These are phyloP conservation scores for Erynnis tages DNA, from an alignment of 2,888 invertebrate species.

Conservation along the genomic window DNA sequence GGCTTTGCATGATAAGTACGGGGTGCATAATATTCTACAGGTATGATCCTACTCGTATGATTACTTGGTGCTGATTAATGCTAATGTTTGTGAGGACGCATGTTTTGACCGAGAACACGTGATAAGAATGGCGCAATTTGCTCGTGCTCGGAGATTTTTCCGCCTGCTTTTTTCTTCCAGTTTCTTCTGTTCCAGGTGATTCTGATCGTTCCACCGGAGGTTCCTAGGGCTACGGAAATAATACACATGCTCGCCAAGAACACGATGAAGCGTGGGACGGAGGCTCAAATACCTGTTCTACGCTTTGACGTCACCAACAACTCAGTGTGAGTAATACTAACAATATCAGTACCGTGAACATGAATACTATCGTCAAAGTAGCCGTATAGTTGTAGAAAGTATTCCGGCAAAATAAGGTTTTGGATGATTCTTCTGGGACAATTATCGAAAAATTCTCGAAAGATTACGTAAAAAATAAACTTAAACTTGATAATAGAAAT, in stretches of 20 bases:
- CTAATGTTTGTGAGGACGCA: too few relatives aligned
- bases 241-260: conserved; percentile 54
- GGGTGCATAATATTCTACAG: conserved; percentile 65
- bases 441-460: too few relatives aligned
- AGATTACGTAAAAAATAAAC: not conserved
- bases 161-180: not conserved
- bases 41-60: conserved; percentile 39
- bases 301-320: conserved; percentile 63
- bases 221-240: conserved; percentile 49
- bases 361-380: too few relatives aligned
- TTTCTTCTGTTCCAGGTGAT: conserved; percentile 49
- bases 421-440: too few relatives aligned
- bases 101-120: too few relatives aligned
- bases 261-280: conserved; percentile 59
- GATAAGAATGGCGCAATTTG: too few relatives aligned
- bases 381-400: too few relatives aligned
- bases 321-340: conserved; percentile 50
- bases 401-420: too few relatives aligned
- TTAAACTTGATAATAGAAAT: not conserved
- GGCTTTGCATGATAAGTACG: conserved; percentile 63
- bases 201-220: conserved; percentile 57
- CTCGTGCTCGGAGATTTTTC: too few relatives aligned
- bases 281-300: conserved; percentile 55
- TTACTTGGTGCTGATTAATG: too few relatives aligned
- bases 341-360: too few relatives aligned